Evolutionary conservation across 2,113 vertebrate species (phyloP), one percentile per base, ranked within the genome.

Genomic region (Saimiri boliviensis): DNA sequence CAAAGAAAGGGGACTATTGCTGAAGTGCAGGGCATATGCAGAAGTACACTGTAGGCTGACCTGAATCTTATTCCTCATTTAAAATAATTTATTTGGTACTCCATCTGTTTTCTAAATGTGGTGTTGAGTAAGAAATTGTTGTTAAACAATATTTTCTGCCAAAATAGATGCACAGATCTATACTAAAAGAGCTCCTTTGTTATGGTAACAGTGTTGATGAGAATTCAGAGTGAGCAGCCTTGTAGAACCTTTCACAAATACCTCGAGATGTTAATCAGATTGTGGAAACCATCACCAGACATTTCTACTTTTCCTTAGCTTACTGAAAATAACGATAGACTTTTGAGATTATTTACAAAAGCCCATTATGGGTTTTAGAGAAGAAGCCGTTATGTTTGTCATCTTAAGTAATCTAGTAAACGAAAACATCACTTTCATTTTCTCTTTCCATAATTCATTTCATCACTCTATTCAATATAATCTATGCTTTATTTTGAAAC

Each of bases 381-480:
- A 80, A 63, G 60, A 30, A 86, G 54, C 27, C 63, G 23, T 91
- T 91, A 47, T 68, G 6, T 92, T 91, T 89, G 73, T 86, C 76
- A 54, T 88, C 70, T 73, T 70, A 83, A 97, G 73, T 94, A 79
- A 92, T 97, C 93, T 93, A 91, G 71, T 96, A 95, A 97, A 91
- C 0, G 66, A 79, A 94, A 94, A 89, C 40, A 81, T 63, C 68
- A 94, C 94, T 98, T 98, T 98, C 95, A 95, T 98, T 97, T 97
- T 97, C 96, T 96, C 88, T 97, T 97, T 93, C 47, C 20, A 6
- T 89, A 68, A 66, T 91, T 95, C 68, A 89, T 86, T 85, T 96
- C 52, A 74, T 93, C 90, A 86, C 32, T 86, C 19, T 47, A 21
- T 91, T 97, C 37, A 87, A 12, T 92, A 79, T 54, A 40, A 4